These are phyloP conservation scores for Chunga burmeisteri DNA, from an alignment of 2,113 vertebrate species.

Conservation along the genomic window DNA sequence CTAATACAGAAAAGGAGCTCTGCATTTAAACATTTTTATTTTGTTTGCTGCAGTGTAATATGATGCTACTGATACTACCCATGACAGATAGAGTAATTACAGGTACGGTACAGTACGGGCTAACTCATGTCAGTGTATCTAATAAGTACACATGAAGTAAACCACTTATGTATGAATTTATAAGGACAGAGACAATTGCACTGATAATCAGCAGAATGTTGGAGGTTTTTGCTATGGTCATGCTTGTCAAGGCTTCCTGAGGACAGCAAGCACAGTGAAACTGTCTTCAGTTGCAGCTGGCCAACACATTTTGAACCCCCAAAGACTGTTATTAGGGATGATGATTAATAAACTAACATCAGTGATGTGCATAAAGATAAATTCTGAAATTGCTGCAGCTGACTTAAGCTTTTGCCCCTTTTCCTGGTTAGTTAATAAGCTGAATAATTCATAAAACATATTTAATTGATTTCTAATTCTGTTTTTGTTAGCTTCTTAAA, in stretches of 20 bases:
- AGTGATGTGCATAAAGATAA: not conserved
- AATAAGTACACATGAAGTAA: not conserved
- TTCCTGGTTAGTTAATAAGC: not conserved
- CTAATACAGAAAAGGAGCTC: not conserved
- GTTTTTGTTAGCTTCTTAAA: not conserved
- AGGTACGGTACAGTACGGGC: rapidly evolving
- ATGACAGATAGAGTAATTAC: no score
- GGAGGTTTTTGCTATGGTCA: not conserved
- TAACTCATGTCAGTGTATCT: not conserved
- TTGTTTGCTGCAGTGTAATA: not conserved
- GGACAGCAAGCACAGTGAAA: not conserved
- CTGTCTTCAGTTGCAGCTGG: not conserved
- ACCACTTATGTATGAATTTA: not conserved
- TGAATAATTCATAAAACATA: not conserved
- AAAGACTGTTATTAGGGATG: not conserved
- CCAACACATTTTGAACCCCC: not conserved
- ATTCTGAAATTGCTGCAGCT: not conserved
- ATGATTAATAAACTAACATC: not conserved
- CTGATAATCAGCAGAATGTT: not conserved
- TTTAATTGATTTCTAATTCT: not conserved
- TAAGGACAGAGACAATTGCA: not conserved
- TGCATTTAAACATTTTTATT: not conserved
- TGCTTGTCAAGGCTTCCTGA: not conserved
- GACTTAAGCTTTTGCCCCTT: not conserved
- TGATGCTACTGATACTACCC: not conserved